These are phyloP conservation scores for Nestor notabilis DNA, from an alignment of 2,113 vertebrate genomes.

Conservation along the genomic window DNA sequence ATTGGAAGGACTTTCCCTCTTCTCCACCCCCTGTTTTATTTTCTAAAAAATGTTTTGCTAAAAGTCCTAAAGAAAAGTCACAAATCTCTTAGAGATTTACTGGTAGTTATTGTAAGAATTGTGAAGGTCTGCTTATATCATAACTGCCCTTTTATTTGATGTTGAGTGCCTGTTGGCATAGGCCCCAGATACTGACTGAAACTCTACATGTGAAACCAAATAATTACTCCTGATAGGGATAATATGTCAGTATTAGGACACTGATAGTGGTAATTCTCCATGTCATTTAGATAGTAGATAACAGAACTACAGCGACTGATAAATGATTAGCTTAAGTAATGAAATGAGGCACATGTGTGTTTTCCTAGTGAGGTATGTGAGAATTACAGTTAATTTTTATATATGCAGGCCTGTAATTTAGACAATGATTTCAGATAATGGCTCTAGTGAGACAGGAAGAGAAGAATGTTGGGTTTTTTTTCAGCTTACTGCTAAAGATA, in stretches of 20 bases:
- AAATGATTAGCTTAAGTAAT: neutral
- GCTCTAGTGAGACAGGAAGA: neutral
- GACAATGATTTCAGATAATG: neutral
- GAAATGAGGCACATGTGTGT: neutral
- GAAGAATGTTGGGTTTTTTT: neutral
- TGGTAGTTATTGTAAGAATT: neutral
- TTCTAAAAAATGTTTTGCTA: neutral
- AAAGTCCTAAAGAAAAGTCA: neutral
- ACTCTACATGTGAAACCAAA: constrained; percentile 29
- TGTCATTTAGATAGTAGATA: constrained; percentile 49
- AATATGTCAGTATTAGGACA: constrained; percentile 40
- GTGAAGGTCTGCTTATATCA: neutral
- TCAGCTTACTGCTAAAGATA: neutral
- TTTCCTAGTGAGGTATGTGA: neutral
- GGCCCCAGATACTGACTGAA: constrained; percentile 38
- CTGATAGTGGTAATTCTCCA: constrained; percentile 44
- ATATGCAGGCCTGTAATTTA: neutral
- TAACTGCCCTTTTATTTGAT: constrained; percentile 33
- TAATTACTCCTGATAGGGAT: constrained; percentile 48
- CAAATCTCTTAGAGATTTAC: neutral
- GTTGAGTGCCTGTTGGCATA: constrained; percentile 17
- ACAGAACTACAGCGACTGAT: neutral
- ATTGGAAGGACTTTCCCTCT: neutral
- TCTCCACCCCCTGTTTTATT: rapidly evolving
- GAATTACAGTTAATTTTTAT: constrained; percentile 11